Evolutionary conservation across 2,888 invertebrate species (phyloP), one percentile per base, ranked within the genome.

Genomic region (Netelia melanura): DNA sequence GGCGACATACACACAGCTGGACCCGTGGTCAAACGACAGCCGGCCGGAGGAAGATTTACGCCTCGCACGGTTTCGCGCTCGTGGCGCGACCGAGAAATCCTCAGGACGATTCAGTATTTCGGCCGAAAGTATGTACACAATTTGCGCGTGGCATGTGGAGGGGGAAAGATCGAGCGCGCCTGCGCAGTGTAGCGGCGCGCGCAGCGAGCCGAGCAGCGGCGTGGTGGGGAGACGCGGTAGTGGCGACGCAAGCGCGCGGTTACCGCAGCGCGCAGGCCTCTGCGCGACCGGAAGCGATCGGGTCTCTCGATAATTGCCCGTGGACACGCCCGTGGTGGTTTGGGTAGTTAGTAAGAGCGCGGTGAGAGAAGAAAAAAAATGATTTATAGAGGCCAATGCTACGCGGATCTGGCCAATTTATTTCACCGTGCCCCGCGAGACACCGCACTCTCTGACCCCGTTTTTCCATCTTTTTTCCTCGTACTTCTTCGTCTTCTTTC

Each of bases 221-320:
- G 43, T 23, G 43, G 44, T 11, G 74, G 48, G 23, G 48, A 10
- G 2, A 30, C 6, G 30, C 14, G 8, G 64, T 21, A n/a, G 25
- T 67, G 56, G 44, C 25, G 44, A 58, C 80, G 79, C 54, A 38
- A n/a, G 72, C 62, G 38, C 30, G 30, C 48, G 68, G 58, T 65
- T 77, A 68, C 61, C 52, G 54, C 48, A 21, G 44, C 77, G 65
- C 54, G 75, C 70, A 14, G 48, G 11, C 14, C 48, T 48, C 48
- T 70, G 6, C 72, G 76, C 67, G 64, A 84, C 84, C 81, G 84
- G 84, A 84, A 84, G 74, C 84, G 84, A 84, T 84, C 78, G 84
- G 81, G 81, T 78, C 84, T 81, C 72, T 75, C 58, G 84, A 81
- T 81, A 81, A 84, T 81, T 81, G 84, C 77, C 74, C 67, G 62